Evolutionary conservation across 2,888 invertebrate genomes (phyloP), one percentile per base, ranked within the genome.

Genomic region (Synanthedon formicaeformis): DNA sequence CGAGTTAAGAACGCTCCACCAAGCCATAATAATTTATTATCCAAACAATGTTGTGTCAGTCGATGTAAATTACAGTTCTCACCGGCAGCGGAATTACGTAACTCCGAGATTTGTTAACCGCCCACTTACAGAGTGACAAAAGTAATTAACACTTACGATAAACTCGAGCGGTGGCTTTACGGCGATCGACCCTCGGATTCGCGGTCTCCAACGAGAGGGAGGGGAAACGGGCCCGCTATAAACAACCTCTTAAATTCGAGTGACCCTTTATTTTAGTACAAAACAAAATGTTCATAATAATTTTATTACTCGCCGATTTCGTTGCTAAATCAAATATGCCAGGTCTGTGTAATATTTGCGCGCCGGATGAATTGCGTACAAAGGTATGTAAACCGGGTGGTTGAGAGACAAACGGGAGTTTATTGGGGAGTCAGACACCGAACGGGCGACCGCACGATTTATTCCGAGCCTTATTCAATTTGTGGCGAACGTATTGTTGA

Each of bases 121-220:
- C 76, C 69, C 70, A 75, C 71, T 74, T 73, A 77, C 64, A 70
- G 71, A 81, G 77, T 82, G 84, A 81, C 84, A 80, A 79, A 81
- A 82, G 81, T 82, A 83, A 84, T 86, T 84, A 85, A 81, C 83
- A 84, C 80, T 82, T 78, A 78, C 79, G 77, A 81, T 81, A 80
- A 74, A 78, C 77, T 75, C 69, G 73, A 78, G 78, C 69, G 69
- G 67, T 70, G 73, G 76, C 34, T 76, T 81, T 81, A 80, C 75
- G 78, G 69, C 64, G 67, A 66, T 69, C 73, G 73, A 77, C 78
- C 77, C 80, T 77, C 65, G 65, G 72, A 68, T 68, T 62, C 65
- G 60, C 60, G 57, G 56, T 63, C 59, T 70, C 72, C 76, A 79
- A 80, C 74, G 72, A 73, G 72, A 73, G 73, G 70, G 71, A 73